These are phyloP conservation scores for Hylaea fasciaria DNA, from an alignment of 2,888 invertebrate genomes.

Conservation along the genomic window DNA sequence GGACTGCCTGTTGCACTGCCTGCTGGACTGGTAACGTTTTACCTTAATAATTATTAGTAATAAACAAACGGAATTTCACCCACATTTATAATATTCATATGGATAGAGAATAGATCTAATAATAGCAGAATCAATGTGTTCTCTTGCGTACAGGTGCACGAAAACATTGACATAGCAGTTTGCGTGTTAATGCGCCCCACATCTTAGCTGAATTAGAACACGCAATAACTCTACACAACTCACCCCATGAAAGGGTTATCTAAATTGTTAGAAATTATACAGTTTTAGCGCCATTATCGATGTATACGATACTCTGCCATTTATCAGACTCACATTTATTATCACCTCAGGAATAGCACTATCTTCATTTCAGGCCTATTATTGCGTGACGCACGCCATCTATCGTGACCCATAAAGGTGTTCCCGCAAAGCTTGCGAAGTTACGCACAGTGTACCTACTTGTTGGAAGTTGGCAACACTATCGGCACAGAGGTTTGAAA, in stretches of 20 bases:
- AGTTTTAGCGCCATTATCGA: constrained; percentile 51
- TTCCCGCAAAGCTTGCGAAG: constrained; percentile 25
- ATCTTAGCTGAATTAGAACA: constrained; percentile 25
- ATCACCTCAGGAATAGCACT: constrained; percentile 55
- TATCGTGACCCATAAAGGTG: constrained; percentile 52
- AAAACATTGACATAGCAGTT: constrained; percentile 17
- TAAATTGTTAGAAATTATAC: constrained; percentile 47
- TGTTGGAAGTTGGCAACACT: constrained; percentile 13
- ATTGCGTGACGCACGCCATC: constrained; percentile 67
- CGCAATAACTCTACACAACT: constrained; percentile 28
- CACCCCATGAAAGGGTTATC: constrained; percentile 33
- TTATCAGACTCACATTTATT: constrained; percentile 53
- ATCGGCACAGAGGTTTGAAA: not conserved
- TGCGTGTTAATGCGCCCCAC: constrained; percentile 15
- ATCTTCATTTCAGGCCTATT: constrained; percentile 55
- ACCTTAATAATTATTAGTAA: too few relatives aligned
- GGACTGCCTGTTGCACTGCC: too few relatives aligned
- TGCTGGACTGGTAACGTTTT: too few relatives aligned
- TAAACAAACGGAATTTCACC: too few relatives aligned
- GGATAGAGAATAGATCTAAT: too few relatives aligned
- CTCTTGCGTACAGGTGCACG: too few relatives aligned
- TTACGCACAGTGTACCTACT: constrained; percentile 17
- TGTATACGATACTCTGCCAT: constrained; percentile 46
- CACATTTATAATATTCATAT: too few relatives aligned
- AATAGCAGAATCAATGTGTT: too few relatives aligned